Percentiles rank a stretch among this genome's conserved stretches.
Conservation (phyloP, 1,140 invertebrate genomes). For the Rhizoglyphus robini region DNA sequence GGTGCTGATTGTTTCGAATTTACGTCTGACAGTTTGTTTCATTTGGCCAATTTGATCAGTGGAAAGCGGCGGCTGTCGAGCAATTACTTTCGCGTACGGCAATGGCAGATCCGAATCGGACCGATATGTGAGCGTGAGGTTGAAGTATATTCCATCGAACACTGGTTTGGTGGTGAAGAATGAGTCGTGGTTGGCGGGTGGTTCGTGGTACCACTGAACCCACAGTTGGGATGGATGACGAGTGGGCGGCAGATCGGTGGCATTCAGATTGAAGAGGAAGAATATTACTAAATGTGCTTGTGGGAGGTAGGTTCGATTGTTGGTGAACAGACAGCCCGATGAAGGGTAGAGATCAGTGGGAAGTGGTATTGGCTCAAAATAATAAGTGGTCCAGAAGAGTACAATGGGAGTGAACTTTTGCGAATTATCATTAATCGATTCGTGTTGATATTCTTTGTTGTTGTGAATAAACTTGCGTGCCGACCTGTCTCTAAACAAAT, state of each 20-base stretch:
- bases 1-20: no score
- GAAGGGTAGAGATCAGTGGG: no score
- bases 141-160: constrained; percentile 34
- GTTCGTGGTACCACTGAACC: constrained; percentile 27
- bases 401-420: no score
- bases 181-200: constrained; percentile 26
- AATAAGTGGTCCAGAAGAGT: no score
- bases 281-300: constrained; percentile 25
- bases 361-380: no score
- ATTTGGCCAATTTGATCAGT: constrained; percentile 25
- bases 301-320: constrained; percentile 17
- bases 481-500: no score
- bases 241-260: constrained; percentile 30
- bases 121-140: constrained; percentile 47
- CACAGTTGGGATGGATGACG: constrained; percentile 22
- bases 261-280: constrained; percentile 24
- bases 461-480: no score
- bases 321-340: constrained; percentile 24
- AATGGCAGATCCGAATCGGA: constrained; percentile 40
- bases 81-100: constrained; percentile 35
- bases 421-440: no score
- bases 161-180: constrained; percentile 14
- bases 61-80: background rate
- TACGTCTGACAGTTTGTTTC: constrained; percentile 25
- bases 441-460: no score